Percentiles rank a stretch among this genome's conserved stretches.
phyloP scores from a whole-genome alignment of 2,113 vertebrate genomes.

The Elgaria multicarinata region DNA sequence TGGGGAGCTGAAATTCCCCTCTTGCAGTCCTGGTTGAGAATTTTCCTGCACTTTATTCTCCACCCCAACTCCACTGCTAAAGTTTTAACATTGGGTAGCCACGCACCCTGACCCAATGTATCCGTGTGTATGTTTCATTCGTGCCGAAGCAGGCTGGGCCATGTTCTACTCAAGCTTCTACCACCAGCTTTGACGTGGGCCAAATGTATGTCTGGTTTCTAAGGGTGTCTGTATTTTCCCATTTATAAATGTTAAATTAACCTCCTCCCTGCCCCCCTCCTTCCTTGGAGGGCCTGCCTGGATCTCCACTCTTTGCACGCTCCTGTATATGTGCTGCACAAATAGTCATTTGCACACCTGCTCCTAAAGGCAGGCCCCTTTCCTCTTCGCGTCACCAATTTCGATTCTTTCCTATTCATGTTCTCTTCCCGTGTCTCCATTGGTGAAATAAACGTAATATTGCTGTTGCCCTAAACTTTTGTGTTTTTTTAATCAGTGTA shows the following conservation, averaged over 20 bases:
- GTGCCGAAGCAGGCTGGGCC: background rate
- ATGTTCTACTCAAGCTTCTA: background rate
- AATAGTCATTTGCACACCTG: background rate
- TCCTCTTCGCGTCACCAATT: background rate
- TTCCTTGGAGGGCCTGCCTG: background rate
- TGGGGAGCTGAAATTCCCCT: background rate
- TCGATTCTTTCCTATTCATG: background rate
- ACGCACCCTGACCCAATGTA: background rate
- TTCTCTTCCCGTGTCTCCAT: background rate
- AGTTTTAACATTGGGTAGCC: background rate
- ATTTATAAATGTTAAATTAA: conserved; percentile 5
- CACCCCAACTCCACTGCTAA: background rate
- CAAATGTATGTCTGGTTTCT: background rate
- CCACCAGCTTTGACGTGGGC: background rate
- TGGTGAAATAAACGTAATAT: conserved; percentile 15
- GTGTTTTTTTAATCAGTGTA: background rate
- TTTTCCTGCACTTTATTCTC: background rate
- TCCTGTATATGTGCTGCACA: background rate
- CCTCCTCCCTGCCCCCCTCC: too few species aligned
- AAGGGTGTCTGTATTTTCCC: background rate
- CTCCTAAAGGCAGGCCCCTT: background rate
- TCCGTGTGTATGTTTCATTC: background rate
- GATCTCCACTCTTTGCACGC: background rate
- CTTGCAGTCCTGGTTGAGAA: background rate
- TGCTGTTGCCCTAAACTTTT: background rate